phyloP scores from a whole-genome alignment of 2,888 invertebrate genomes.

The Nipponacmea schrenckii region DNA sequence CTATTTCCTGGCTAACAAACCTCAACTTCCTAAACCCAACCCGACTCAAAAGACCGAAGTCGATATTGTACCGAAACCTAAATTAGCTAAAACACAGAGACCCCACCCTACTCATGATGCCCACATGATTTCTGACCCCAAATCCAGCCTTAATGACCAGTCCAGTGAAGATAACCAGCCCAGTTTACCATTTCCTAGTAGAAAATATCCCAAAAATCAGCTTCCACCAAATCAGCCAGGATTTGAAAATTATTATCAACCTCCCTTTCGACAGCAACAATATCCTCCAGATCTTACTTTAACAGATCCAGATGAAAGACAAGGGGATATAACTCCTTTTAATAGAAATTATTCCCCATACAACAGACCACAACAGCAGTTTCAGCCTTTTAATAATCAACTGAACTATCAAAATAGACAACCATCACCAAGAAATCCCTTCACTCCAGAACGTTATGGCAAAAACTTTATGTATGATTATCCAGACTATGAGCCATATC shows the following conservation, averaged over 20 bases:
- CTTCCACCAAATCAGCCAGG: background rate
- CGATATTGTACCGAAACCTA: background rate
- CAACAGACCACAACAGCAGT: background rate
- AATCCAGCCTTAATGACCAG: background rate
- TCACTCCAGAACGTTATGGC: background rate
- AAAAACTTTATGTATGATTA: constrained; percentile 14
- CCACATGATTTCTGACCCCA: background rate
- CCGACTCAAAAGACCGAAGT: background rate
- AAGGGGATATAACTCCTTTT: background rate
- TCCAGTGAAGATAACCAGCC: background rate
- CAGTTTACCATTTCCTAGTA: background rate
- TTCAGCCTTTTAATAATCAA: background rate
- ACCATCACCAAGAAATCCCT: background rate
- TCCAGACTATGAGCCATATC: constrained; percentile 17
- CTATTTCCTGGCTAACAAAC: background rate
- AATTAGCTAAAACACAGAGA: background rate
- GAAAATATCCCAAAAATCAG: constrained; percentile 2
- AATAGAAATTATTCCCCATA: background rate
- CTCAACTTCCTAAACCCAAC: background rate
- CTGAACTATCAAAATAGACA: background rate
- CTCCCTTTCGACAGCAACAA: background rate
- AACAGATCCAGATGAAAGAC: background rate
- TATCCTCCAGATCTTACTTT: background rate
- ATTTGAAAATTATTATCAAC: background rate
- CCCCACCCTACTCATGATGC: background rate